A percentile compares a stretch with the other conserved stretches of the same genome.
These are phyloP conservation scores for Xiphophorus hellerii DNA, from an alignment of 2,113 vertebrate genomes.

Conservation along the genomic window DNA sequence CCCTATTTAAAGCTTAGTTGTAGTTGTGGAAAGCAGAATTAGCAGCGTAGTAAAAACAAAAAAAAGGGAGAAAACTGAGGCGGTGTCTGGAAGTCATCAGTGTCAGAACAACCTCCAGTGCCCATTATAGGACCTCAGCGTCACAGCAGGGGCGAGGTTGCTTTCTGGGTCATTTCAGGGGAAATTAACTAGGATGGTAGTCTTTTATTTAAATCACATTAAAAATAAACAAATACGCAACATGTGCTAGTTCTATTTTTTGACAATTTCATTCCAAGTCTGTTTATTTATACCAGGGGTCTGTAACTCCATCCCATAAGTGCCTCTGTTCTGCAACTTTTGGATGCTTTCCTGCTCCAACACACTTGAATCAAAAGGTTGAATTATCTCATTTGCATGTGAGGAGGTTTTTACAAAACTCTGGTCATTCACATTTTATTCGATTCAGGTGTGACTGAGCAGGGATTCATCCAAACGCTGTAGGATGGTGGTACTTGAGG, in stretches of 20 bases:
- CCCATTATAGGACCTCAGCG: conserved; percentile 26
- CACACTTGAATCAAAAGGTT: too few relatives aligned
- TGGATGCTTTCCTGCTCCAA: too few relatives aligned
- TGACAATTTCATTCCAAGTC: too few relatives aligned
- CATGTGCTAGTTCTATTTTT: neutral
- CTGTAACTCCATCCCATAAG: too few relatives aligned
- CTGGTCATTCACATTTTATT: too few relatives aligned
- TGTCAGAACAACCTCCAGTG: conserved; percentile 19
- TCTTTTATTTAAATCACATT: conserved; percentile 20
- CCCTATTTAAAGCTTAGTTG: neutral
- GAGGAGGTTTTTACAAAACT: too few relatives aligned
- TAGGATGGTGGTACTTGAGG: too few relatives aligned
- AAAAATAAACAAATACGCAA: conserved; percentile 29
- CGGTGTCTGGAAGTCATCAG: conserved; percentile 41
- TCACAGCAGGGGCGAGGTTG: conserved; percentile 23
- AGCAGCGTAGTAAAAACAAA: neutral
- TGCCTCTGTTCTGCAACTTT: too few relatives aligned
- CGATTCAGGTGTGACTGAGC: too few relatives aligned
- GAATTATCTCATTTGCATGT: too few relatives aligned
- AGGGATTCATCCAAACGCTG: too few relatives aligned
- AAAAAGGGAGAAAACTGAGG: conserved; percentile 28
- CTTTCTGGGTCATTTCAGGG: conserved; percentile 54
- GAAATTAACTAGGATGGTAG: conserved; percentile 36
- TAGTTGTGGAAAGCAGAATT: conserved; percentile 44
- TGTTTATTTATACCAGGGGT: too few relatives aligned